Evolutionary conservation across 2,888 invertebrate genomes (phyloP), one percentile per base, ranked within the genome.

Genomic region (Macrosoma leucophasiata): DNA sequence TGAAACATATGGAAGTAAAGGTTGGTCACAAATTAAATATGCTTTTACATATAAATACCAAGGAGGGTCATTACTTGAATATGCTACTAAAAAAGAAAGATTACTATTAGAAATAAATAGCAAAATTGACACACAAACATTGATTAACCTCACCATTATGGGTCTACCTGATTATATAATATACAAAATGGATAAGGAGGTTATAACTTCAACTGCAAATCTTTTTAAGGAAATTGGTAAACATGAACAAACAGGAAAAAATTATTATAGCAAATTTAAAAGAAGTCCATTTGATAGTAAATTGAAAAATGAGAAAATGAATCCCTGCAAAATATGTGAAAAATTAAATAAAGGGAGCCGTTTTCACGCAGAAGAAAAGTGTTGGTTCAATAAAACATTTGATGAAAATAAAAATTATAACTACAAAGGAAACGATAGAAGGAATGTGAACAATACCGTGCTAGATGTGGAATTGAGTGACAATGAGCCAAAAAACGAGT

Each of bases 71-170:
- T 40, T 53, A 23, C 4, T 55, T 2, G 52, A 55, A 5, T 58
- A 56, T 48, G 48, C 55, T 0, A 11, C 49, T n/a, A 55, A 39
- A 42, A 56, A 59, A 30, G 50, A 54, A 37, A 51, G 33, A 34
- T 14, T 48, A 1, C 31, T 52, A 36, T 19, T 47, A 4, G 43
- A 42, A 13, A 25, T 39, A 19, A 31, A 31, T 29, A 36, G 18
- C 11, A 18, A 23, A 6, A 34, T 43, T 13, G 39, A 39, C 26
- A 21, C 23, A 11, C 32, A 27, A 1, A 43, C 39, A 9, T 19
- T 43, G 17, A 21, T 43, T 8, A 32, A 39, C 21, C 23, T 39
- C 8, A 29, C 37, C 15, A 34, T 34, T 4, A 17, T 25, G 4
- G 33, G 33, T 27, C 29, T 39, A 13, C 33, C 39, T 7, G 29